Evolutionary conservation across 37 sponge, comb jelly and placozoan species (phyloP).

Genomic region (Beroe ovata): DNA sequence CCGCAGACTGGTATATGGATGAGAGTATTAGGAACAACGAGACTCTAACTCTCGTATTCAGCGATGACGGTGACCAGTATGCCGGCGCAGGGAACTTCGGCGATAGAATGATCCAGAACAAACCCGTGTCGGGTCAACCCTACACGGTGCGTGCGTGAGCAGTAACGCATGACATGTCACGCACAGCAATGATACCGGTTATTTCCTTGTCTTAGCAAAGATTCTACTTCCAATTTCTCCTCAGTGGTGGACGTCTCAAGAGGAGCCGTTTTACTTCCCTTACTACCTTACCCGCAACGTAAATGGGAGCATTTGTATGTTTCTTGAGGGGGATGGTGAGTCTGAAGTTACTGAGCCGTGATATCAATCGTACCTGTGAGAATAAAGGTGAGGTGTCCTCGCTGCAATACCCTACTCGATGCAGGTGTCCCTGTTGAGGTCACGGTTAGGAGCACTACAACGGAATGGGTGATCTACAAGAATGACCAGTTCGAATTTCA

Average conservation of each 20-base stretch:
- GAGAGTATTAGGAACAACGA: slow-evolving; percentile 24
- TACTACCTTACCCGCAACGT: neutral
- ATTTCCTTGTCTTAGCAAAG: too few species aligned
- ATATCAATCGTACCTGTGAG: too few species aligned
- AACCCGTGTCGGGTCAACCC: neutral
- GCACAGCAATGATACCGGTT: too few species aligned
- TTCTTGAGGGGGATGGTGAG: slow-evolving; percentile 6
- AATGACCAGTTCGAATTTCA: neutral
- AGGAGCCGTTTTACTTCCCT: slow-evolving; percentile 18
- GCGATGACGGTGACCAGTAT: slow-evolving; percentile 11
- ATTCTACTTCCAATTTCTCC: too few species aligned
- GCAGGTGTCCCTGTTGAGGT: slow-evolving; percentile 19
- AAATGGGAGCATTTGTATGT: slow-evolving; percentile 3
- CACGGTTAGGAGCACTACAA: neutral
- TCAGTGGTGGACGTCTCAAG: slow-evolving; percentile 8
- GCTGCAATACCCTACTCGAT: neutral
- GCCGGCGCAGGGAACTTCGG: slow-evolving; percentile 1
- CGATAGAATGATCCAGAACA: neutral
- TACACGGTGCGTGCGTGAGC: too few species aligned
- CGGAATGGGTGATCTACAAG: slow-evolving; percentile 48
- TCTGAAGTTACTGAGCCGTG: too few species aligned
- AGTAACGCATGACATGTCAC: too few species aligned
- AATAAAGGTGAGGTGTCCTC: too few species aligned
- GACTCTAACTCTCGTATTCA: neutral
- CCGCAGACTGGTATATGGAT: slow-evolving; percentile 28